Evolutionary conservation across 1,140 invertebrate species (phyloP).

Genomic region (Octopus sinensis): DNA sequence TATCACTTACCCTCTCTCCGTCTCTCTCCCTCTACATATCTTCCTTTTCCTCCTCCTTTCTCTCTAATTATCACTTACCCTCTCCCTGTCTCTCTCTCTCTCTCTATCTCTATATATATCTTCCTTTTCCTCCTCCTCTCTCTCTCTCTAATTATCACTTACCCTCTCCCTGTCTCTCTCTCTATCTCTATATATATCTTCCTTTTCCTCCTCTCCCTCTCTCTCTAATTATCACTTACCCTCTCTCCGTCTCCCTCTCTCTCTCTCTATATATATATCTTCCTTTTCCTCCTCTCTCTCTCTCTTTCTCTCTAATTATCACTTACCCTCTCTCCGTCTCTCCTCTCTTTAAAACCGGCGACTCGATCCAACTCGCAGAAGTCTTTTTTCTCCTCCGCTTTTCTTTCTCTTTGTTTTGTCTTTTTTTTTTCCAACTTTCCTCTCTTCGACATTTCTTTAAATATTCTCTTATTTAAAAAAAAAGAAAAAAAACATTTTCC

Average conservation of each 20-base stretch:
- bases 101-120: too few species aligned
- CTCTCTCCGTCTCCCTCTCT: background rate
- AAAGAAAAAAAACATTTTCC: too few species aligned
- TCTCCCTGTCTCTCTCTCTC: background rate
- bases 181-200: background rate
- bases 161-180: background rate
- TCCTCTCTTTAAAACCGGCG: background rate
- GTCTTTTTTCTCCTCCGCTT: background rate
- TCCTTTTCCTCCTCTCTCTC: background rate
- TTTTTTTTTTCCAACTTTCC: background rate
- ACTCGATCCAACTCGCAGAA: background rate
- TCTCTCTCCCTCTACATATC: too few species aligned
- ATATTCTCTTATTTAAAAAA: background rate
- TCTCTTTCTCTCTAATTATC: background rate
- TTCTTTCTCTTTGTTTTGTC: background rate
- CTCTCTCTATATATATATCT: background rate
- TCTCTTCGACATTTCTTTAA: background rate
- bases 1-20: too few species aligned
- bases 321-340: background rate
- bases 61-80: background rate
- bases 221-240: background rate
- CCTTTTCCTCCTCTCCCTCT: background rate
- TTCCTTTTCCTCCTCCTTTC: too few species aligned
- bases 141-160: background rate
- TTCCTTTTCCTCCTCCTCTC: background rate